Base-by-base conservation (phyloP, 2,797 vertebrate species). In the Eulemur mongoz region DNA sequence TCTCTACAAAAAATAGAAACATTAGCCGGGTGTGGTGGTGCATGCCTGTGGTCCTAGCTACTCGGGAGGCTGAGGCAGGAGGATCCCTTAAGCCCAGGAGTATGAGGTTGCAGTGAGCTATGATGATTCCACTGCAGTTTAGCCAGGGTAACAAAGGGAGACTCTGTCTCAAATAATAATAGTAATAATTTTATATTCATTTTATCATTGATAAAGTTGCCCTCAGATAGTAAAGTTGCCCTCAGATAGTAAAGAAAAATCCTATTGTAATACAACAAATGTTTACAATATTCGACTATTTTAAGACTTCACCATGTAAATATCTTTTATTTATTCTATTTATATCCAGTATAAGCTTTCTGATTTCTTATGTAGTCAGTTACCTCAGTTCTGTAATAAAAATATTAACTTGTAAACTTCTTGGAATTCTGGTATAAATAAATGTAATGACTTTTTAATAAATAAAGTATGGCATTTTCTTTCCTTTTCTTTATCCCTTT, bases 381-480 rank as follows among this genome's bases (percentile, higher is more conserved):
- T 50, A 78, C 2, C 40, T 69, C 93, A 86, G 84, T 90, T 73
- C 15, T 73, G 5, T 76, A 90, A 95, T 57, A 67, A 97, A 94
- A 96, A 87, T 90, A 80, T 59, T 78, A 79, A 73, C 7, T 40
- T 94, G 14, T 63, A 81, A 89, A 85, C 10, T 89, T 87, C 50
- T 43, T 96, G 43, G n/a, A 86, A 54, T 92, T 93, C 38, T 80
- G 32, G 65, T 80, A 85, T 80, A 52, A 93, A 67, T 89, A 91
- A 85, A 86, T 79, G 15, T 32, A 84, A 67, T 84, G 22, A 35
- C 13, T 91, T 79, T 94, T 94, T 69, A 93, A 94, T 75, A 20
- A 93, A 40, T 61, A 94, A 96, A 96, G 4, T 14, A 89, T 2
- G 82, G 5, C 25, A 80, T 40, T 93, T 97, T 95, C 7, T n/a